phyloP scores from a whole-genome alignment of 2,113 vertebrate species.

The Ramphastos sulfuratus region DNA sequence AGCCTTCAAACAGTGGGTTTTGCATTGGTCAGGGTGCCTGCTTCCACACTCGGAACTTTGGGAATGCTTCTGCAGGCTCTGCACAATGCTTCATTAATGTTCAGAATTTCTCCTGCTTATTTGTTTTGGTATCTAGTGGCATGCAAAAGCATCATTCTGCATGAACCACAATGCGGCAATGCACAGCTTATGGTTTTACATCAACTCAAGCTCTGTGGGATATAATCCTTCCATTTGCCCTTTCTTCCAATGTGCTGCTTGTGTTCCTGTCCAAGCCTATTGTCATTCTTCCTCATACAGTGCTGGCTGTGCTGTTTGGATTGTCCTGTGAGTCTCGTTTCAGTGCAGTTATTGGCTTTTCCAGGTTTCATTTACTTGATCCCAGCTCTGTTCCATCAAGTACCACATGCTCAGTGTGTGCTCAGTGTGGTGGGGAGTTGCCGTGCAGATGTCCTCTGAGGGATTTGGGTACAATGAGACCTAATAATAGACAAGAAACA shows the following conservation, averaged over 20 bases:
- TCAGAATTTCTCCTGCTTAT: conserved; percentile 24
- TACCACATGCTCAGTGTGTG: background rate
- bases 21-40: background rate
- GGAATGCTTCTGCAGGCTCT: background rate
- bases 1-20: background rate
- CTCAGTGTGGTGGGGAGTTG: background rate
- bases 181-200: background rate
- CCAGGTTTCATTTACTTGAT: background rate
- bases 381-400: background rate
- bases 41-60: background rate
- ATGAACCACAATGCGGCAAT: background rate
- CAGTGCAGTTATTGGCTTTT: background rate
- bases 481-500: background rate
- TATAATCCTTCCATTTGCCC: background rate
- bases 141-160: conserved; percentile 26
- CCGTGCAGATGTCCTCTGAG: background rate
- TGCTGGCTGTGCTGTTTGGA: background rate
- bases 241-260: background rate
- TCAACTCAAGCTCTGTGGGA: background rate
- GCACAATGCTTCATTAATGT: background rate
- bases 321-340: background rate
- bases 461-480: background rate
- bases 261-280: background rate
- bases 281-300: background rate
- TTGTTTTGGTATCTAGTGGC: background rate